Evolutionary conservation across 2,113 vertebrate genomes (phyloP).

Genomic region (Illadopsis cleaveri): DNA sequence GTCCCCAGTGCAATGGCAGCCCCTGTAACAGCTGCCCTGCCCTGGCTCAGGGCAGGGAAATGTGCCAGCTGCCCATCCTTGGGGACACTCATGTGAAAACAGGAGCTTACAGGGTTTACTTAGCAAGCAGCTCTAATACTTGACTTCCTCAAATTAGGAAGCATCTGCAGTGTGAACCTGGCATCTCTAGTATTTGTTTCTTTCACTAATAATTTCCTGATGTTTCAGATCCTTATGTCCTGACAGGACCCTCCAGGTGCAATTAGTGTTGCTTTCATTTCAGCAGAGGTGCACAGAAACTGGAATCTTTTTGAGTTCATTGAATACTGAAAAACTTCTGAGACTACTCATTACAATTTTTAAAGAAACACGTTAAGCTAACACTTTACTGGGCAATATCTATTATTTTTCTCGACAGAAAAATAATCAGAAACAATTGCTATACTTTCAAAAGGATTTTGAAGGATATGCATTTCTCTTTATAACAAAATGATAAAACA

Average conservation of each 20-base stretch:
- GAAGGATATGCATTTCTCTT: not conserved
- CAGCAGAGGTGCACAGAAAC: not conserved
- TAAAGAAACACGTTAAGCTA: not conserved
- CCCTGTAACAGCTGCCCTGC: not conserved
- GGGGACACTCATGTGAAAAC: not conserved
- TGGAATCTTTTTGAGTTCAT: not conserved
- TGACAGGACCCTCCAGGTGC: not conserved
- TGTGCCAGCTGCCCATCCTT: not conserved
- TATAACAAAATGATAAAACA: not conserved
- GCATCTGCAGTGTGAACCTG: not conserved
- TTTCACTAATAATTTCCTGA: not conserved
- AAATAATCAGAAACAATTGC: not conserved
- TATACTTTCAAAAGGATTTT: not conserved
- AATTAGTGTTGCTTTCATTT: not conserved
- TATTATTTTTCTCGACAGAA: not conserved
- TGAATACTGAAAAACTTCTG: not conserved
- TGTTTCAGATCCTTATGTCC: not conserved
- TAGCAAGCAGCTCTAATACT: not conserved
- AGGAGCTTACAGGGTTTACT: not conserved
- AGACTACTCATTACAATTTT: not conserved
- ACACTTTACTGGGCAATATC: not conserved
- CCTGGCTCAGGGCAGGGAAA: not conserved
- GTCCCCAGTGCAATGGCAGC: not conserved
- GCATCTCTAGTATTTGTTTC: not conserved
- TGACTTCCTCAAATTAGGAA: not conserved